phyloP scores from a whole-genome alignment of 2,888 invertebrate genomes.

The Aspidiotus rigidus region DNA sequence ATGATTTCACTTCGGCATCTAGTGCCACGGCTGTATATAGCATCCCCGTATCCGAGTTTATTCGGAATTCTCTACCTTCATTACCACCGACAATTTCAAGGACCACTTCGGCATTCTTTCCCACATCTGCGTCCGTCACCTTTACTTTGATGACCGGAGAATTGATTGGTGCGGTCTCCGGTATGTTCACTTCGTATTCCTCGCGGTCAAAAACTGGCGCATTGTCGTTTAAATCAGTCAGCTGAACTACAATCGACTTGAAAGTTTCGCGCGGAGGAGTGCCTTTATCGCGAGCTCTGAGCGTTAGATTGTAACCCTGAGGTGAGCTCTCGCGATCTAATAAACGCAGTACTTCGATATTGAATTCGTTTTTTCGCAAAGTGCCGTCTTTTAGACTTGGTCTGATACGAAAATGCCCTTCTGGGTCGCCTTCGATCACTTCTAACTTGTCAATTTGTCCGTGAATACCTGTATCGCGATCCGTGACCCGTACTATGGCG shows the following conservation, averaged over 20 bases:
- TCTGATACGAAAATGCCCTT: conserved; percentile 66
- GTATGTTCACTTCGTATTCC: conserved; percentile 75
- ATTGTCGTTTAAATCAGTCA: conserved; percentile 74
- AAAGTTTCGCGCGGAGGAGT: conserved; percentile 66
- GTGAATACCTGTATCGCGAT: conserved; percentile 73
- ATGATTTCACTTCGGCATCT: conserved; percentile 74
- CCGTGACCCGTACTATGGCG: conserved; percentile 76
- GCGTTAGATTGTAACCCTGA: conserved; percentile 75
- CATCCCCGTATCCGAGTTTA: conserved; percentile 82
- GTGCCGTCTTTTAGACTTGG: conserved; percentile 40
- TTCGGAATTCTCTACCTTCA: conserved; percentile 75
- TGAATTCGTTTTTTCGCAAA: conserved; percentile 55
- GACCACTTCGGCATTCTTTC: conserved; percentile 71
- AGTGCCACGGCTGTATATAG: conserved; percentile 70
- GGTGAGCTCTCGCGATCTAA: conserved; percentile 69
- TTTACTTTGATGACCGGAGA: conserved; percentile 80
- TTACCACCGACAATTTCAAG: conserved; percentile 87
- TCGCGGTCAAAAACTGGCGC: conserved; percentile 78
- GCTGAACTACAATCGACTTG: conserved; percentile 68
- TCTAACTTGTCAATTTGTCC: conserved; percentile 73
- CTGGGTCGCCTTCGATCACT: conserved; percentile 81
- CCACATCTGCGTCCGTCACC: conserved; percentile 75
- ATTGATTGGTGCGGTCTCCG: conserved; percentile 79
- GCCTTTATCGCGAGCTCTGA: conserved; percentile 76
- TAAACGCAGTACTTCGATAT: conserved; percentile 66